Conservation (phyloP, 30 jellyfish, hydroid and myxozoan genomes). For the Mastigias papua region DNA sequence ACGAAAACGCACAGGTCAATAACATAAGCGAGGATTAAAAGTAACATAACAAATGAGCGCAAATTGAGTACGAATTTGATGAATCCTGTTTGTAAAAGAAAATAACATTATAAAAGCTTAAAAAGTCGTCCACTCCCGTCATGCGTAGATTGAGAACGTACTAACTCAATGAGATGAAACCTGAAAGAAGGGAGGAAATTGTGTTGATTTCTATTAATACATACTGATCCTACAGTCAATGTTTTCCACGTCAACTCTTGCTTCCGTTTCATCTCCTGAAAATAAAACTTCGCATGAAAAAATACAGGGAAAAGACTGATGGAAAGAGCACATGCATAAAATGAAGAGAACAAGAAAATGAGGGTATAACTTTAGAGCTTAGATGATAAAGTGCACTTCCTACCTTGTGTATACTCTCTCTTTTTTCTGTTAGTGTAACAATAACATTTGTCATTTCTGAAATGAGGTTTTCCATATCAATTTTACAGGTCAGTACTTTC, state of each 20-base stretch:
- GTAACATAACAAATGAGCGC: background rate
- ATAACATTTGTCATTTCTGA: constrained; percentile 32
- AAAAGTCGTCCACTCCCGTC: background rate
- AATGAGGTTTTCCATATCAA: constrained; percentile 40
- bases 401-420: constrained; percentile 42
- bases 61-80: background rate
- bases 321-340: background rate
- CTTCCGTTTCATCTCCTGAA: constrained; percentile 49
- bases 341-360: background rate
- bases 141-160: background rate
- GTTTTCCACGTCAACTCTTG: constrained; percentile 73
- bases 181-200: background rate
- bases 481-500: constrained; percentile 54
- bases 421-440: background rate
- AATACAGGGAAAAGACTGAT: background rate
- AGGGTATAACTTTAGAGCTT: no score
- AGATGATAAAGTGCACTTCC: background rate
- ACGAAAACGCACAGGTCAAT: no score
- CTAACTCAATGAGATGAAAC: background rate
- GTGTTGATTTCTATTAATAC: background rate
- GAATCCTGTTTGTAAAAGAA: background rate
- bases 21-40: background rate
- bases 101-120: no score
- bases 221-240: constrained; percentile 27
- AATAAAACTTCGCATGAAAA: background rate